These are phyloP conservation scores for Euproctis similis DNA, from an alignment of 2,888 invertebrate genomes.

Conservation along the genomic window DNA sequence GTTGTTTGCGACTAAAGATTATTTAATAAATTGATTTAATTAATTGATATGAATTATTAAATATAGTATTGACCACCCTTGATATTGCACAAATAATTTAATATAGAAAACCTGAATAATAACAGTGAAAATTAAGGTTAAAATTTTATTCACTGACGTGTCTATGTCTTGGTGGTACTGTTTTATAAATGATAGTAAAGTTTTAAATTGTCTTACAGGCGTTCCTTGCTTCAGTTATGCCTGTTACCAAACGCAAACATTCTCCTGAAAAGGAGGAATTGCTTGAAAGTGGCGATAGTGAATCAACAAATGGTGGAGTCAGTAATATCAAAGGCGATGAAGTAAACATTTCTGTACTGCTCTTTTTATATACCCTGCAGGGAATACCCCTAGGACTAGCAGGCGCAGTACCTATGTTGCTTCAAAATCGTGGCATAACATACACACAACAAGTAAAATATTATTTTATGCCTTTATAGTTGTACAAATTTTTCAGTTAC, in stretches of 20 bases:
- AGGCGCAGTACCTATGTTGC: slow-evolving; percentile 95
- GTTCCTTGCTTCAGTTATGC: slow-evolving; percentile 50
- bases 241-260: slow-evolving; percentile 60
- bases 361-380: slow-evolving; percentile 95
- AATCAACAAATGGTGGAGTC: slow-evolving; percentile 28
- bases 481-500: too few species aligned
- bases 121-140: slow-evolving; percentile 57
- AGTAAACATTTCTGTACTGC: slow-evolving; percentile 87
- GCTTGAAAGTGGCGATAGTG: slow-evolving; percentile 59
- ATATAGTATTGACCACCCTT: not conserved
- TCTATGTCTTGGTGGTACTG: slow-evolving; percentile 36
- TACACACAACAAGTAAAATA: slow-evolving; percentile 90
- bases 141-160: slow-evolving; percentile 44
- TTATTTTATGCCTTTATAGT: too few species aligned
- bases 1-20: too few species aligned
- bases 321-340: slow-evolving; percentile 83
- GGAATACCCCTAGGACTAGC: slow-evolving; percentile 96
- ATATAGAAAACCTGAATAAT: slow-evolving; percentile 1
- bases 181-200: slow-evolving; percentile 3
- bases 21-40: not conserved
- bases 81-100: not conserved
- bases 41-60: not conserved
- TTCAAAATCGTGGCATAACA: slow-evolving; percentile 93
- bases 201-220: slow-evolving; percentile 41
- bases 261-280: slow-evolving; percentile 53